Conservation (phyloP, 2,113 vertebrate species). For the Melanotaenia duboulayi region DNA sequence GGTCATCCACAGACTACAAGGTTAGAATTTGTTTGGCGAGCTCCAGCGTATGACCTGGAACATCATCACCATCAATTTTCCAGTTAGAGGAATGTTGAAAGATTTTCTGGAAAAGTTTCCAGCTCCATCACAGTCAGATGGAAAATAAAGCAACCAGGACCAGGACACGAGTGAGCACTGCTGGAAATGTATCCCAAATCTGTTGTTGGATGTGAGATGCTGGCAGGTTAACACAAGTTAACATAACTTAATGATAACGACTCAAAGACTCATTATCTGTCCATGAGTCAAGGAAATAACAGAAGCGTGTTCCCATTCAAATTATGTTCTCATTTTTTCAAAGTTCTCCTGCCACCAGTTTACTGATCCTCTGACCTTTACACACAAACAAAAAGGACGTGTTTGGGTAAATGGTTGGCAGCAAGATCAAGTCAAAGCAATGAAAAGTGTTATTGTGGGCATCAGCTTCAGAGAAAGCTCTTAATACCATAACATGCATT, state of each 20-base stretch:
- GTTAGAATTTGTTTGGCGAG: background rate
- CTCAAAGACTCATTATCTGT: background rate
- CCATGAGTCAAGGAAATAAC: background rate
- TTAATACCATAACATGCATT: background rate
- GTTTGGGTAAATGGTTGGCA: background rate
- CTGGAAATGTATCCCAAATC: background rate
- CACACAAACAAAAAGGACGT: background rate
- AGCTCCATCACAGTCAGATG: background rate
- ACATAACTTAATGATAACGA: too few relatives aligned
- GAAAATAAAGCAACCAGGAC: conserved; percentile 4
- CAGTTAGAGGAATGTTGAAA: background rate
- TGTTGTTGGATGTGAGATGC: background rate
- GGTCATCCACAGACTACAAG: background rate
- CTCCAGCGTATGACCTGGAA: background rate
- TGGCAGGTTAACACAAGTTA: background rate
- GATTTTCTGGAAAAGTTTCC: background rate
- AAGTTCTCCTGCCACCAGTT: background rate
- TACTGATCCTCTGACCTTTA: too few relatives aligned
- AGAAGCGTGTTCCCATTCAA: background rate
- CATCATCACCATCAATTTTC: background rate
- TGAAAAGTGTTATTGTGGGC: background rate
- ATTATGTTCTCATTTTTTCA: background rate
- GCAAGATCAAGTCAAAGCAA: background rate
- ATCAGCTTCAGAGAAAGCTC: background rate
- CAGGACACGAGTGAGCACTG: background rate